phyloP scores from a whole-genome alignment of 92 coral and sea anemone species.

The Meandrina meandrites region DNA sequence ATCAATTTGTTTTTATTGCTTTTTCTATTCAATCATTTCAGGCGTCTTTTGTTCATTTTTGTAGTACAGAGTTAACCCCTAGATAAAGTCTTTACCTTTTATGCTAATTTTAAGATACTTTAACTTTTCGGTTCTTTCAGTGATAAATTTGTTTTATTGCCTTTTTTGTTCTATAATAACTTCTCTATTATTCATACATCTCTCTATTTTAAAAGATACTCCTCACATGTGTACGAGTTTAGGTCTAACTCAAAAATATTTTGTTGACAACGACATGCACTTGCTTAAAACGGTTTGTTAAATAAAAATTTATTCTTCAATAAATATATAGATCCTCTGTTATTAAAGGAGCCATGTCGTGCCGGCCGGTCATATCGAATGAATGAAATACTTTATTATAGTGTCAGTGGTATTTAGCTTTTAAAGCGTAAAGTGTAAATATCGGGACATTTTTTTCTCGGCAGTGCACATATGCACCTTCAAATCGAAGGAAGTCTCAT shows the following conservation, averaged over 20 bases:
- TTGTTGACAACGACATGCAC: neutral
- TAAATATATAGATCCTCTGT: constrained; percentile 1
- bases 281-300: neutral
- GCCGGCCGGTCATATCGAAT: too few species aligned
- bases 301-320: neutral
- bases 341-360: neutral
- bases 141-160: neutral
- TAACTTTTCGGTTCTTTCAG: neutral
- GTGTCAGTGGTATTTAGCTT: too few species aligned
- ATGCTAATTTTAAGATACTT: too few species aligned
- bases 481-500: neutral
- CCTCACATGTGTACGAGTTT: neutral
- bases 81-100: neutral
- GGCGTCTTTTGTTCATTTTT: neutral
- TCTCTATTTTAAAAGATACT: neutral
- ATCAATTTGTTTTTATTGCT: too few species aligned
- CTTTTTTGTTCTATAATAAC: neutral
- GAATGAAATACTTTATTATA: too few species aligned
- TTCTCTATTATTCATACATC: neutral
- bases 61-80: neutral
- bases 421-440: too few species aligned
- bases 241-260: neutral
- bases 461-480: neutral
- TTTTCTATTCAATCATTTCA: too few species aligned
- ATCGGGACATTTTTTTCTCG: neutral